These are phyloP conservation scores for Solenopsis fugax DNA, from an alignment of 1,140 invertebrate genomes.

Conservation along the genomic window DNA sequence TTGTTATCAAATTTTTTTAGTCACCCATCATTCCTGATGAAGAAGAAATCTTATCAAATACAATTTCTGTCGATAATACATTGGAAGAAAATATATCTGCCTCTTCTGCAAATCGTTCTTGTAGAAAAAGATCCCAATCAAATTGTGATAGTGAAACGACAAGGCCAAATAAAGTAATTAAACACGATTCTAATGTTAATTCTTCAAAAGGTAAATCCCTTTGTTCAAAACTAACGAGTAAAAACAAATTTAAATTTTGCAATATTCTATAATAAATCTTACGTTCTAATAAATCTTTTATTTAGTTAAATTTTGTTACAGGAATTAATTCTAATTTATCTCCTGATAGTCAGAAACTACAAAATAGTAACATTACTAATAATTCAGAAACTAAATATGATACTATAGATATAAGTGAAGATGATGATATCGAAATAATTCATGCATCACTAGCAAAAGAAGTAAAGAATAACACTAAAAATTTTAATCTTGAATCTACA, in stretches of 20 bases:
- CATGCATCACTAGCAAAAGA: constrained; percentile 24
- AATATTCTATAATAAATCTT: background rate
- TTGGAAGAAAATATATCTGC: background rate
- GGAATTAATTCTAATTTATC: background rate
- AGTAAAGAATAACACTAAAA: background rate
- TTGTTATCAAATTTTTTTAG: background rate
- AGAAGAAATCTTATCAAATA: constrained; percentile 8
- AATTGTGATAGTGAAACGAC: background rate
- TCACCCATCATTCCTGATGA: background rate
- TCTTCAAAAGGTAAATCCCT: constrained; percentile 20
- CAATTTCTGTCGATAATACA: constrained; percentile 19
- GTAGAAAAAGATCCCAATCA: background rate
- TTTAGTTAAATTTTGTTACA: constrained; percentile 35
- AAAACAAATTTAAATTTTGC: background rate
- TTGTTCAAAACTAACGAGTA: background rate
- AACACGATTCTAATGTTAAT: background rate
- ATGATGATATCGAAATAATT: constrained; percentile 71
- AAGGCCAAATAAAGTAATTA: constrained; percentile 58
- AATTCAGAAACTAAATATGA: background rate
- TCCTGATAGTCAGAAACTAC: background rate
- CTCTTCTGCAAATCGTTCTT: background rate
- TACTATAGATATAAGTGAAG: background rate
- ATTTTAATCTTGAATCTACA: background rate
- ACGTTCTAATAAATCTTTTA: background rate
- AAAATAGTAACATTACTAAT: background rate